phyloP scores from a whole-genome alignment of 2,113 vertebrate species.

The Rhodinocichla rosea region DNA sequence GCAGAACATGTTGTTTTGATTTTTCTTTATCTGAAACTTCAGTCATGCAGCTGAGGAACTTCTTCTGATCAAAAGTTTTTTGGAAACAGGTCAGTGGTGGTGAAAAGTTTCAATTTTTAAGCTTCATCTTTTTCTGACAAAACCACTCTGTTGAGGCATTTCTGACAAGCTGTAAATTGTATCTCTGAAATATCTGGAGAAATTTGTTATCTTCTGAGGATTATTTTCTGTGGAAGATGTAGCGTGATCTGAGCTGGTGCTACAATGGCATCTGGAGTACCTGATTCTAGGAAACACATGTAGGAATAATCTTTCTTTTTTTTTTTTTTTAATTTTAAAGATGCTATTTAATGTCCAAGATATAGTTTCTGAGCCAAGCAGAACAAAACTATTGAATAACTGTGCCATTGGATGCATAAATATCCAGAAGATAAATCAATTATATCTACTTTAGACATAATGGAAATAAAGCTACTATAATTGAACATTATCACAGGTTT shows the following conservation, averaged over 20 bases:
- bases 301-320: neutral
- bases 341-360: neutral
- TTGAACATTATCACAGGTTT: neutral
- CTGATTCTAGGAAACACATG: neutral
- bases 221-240: neutral
- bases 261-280: neutral
- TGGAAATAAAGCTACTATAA: neutral
- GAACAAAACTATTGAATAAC: neutral
- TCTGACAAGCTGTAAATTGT: neutral
- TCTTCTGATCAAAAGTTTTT: neutral
- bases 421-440: neutral
- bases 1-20: neutral
- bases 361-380: neutral
- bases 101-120: neutral
- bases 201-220: neutral
- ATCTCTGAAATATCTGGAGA: neutral
- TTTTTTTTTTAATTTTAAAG: neutral
- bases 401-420: neutral
- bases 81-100: neutral
- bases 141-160: neutral
- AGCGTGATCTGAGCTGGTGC: neutral
- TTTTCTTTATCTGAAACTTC: neutral
- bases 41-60: neutral
- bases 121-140: neutral
- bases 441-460: neutral